Evolutionary conservation across 1,140 invertebrate genomes (phyloP), one percentile per base, ranked within the genome.

Genomic region (Heliconius melpomene): DNA sequence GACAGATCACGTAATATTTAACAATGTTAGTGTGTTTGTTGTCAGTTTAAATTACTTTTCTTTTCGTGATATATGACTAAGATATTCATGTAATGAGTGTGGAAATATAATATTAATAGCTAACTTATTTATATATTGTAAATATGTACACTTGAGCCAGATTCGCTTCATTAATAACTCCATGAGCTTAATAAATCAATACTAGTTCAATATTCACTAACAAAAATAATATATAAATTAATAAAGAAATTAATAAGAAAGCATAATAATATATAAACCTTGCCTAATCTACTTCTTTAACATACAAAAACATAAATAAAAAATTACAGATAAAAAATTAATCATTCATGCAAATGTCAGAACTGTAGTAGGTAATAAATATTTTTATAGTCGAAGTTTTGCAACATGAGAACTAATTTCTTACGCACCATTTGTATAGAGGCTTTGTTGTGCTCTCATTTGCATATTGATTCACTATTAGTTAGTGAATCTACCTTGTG

Each of bases 401-500:
- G 60, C 26, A 66, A 66, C 26, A 66, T 66, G 60, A 29, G 60
- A 66, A 66, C 26, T 66, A 29, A 66, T 66, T 66, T 66, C 60
- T 66, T 66, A 66, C 60, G 60, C 60, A 66, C 60, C 60, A 66
- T 66, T 66, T 66, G 60, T 66, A 66, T 29, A 66, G 1, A 26
- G 60, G 60, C 23, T 66, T 66, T 66, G 60, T 66, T 66, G 60
- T 66, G 26, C 11, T 66, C 23, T 66, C 26, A 66, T 66, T 66
- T 66, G 60, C 60, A 66, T 66, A 66, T 66, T 66, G 60, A 66
- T 66, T 66, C 60, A 66, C 60, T 29, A 66, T 66, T 66, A 16
- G 60, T 29, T 66, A 66, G 60, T 66, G 26, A 66, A 26, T 66
- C 60, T 66, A 66, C 60, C 60, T 66, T 66, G 32, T 36, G 32